These are phyloP conservation scores for Pomphorhynchus laevis DNA, from an alignment of 1,140 invertebrate species.

Conservation along the genomic window DNA sequence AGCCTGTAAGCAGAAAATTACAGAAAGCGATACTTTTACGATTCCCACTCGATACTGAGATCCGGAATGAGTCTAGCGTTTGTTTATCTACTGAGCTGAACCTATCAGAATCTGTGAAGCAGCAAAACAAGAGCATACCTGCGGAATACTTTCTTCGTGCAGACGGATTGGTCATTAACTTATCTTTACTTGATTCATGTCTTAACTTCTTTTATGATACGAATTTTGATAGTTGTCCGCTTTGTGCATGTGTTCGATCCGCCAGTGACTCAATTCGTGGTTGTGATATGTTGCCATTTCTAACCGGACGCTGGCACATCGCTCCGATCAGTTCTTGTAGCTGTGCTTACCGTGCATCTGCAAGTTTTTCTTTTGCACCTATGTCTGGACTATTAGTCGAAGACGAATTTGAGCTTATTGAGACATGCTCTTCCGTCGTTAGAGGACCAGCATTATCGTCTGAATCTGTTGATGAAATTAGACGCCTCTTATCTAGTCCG, in stretches of 20 bases:
- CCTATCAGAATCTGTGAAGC: neutral
- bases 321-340: constrained; percentile 28
- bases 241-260: constrained; percentile 71
- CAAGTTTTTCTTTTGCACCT: constrained; percentile 49
- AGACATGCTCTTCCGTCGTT: no score
- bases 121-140: neutral
- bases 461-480: constrained; percentile 25
- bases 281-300: constrained; percentile 10
- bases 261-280: constrained; percentile 21
- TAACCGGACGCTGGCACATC: no score
- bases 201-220: constrained; percentile 70
- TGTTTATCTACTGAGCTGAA: no score
- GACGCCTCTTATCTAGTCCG: constrained; percentile 12
- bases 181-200: constrained; percentile 51
- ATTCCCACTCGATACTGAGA: no score
- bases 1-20: no score
- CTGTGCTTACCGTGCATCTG: constrained; percentile 72
- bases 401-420: constrained; percentile 77
- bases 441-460: constrained; percentile 36
- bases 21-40: no score
- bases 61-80: no score
- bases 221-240: constrained; percentile 81
- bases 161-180: constrained; percentile 51
- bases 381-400: constrained; percentile 68
- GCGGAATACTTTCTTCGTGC: constrained; percentile 21